Percentiles rank a stretch among this genome's conserved stretches.
Conservation (phyloP, 2,797 vertebrate species). For the Hippoglossus hippoglossus region DNA sequence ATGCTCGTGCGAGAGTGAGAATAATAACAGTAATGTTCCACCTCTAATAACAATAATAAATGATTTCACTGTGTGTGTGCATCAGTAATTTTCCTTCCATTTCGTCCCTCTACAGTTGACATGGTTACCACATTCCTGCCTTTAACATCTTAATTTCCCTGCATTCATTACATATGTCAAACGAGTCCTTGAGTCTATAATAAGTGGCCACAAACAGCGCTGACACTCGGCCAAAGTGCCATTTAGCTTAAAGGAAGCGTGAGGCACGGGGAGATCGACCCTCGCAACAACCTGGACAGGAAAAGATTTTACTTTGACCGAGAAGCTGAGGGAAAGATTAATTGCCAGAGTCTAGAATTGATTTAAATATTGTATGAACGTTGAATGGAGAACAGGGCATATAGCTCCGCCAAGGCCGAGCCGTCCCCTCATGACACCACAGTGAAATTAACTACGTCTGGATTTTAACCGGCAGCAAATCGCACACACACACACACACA, state of each 20-base stretch:
- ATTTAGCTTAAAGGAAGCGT: not conserved
- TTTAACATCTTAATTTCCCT: conserved; percentile 18
- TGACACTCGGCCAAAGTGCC: conserved; percentile 1
- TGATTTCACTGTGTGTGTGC: no score
- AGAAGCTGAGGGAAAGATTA: no score
- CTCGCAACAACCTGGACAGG: not conserved
- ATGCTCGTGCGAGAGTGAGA: not conserved
- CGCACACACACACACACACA: no score
- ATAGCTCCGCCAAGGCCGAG: no score
- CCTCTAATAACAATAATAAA: not conserved
- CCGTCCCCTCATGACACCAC: no score
- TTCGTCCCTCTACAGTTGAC: conserved; percentile 21
- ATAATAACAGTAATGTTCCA: not conserved
- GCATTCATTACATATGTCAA: conserved; percentile 18
- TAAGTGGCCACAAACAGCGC: not conserved
- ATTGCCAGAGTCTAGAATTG: no score
- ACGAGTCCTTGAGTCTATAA: conserved; percentile 30
- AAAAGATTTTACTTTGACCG: no score
- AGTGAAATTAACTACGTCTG: not conserved
- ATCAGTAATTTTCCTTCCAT: not conserved
- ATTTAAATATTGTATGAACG: no score
- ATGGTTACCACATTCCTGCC: conserved; percentile 44
- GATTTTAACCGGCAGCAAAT: no score
- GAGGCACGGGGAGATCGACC: no score
- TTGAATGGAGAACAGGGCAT: no score